These are phyloP conservation scores for Diarsia brunnea DNA, from an alignment of 2,888 invertebrate species.

Conservation along the genomic window DNA sequence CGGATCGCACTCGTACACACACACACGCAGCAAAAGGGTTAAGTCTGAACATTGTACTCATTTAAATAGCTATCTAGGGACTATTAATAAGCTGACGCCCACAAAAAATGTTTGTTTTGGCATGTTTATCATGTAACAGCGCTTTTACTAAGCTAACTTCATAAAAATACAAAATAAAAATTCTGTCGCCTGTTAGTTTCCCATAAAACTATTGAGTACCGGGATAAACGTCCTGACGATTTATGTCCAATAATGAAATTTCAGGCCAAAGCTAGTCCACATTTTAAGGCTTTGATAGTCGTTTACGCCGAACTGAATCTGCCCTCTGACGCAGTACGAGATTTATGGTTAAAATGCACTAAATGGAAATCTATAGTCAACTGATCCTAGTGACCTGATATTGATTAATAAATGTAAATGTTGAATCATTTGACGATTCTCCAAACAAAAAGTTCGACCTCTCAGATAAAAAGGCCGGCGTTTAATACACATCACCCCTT, in stretches of 20 bases:
- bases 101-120: slow-evolving; percentile 40
- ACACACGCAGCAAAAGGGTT: slow-evolving; percentile 56
- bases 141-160: neutral
- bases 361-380: slow-evolving; percentile 32
- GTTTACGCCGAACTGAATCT: slow-evolving; percentile 53
- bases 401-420: slow-evolving; percentile 44
- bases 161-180: slow-evolving; percentile 9
- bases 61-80: slow-evolving; percentile 62
- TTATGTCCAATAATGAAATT: slow-evolving; percentile 56
- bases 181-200: slow-evolving; percentile 6
- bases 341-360: slow-evolving; percentile 56
- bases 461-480: slow-evolving; percentile 52
- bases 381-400: slow-evolving; percentile 19
- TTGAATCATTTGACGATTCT: slow-evolving; percentile 50
- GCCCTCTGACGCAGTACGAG: slow-evolving; percentile 49
- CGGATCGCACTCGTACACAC: slow-evolving; percentile 40
- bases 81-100: slow-evolving; percentile 59
- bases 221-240: slow-evolving; percentile 49
- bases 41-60: slow-evolving; percentile 53
- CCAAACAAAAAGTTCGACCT: slow-evolving; percentile 58
- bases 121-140: slow-evolving; percentile 26
- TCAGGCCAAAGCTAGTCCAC: slow-evolving; percentile 55
- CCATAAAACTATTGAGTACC: slow-evolving; percentile 33
- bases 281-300: slow-evolving; percentile 62
- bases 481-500: slow-evolving; percentile 63